A percentile compares a stretch with the other conserved stretches of the same genome.
Conservation (phyloP, 1,140 invertebrate genomes). For the Apis cerana region DNA sequence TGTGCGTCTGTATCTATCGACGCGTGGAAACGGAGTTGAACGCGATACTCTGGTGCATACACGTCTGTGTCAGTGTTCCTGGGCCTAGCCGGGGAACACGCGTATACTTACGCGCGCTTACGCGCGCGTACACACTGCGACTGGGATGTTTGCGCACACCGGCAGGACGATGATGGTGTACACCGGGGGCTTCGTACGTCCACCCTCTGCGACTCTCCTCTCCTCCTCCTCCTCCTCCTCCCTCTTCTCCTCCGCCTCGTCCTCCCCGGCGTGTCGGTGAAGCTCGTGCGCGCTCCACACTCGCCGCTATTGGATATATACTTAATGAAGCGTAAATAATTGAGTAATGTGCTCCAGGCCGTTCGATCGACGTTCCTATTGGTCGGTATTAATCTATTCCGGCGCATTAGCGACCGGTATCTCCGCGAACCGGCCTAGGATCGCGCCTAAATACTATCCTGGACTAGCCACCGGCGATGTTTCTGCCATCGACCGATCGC, state of each 20-base stretch:
- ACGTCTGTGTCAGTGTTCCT: slow-evolving; percentile 41
- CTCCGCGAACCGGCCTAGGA: slow-evolving; percentile 70
- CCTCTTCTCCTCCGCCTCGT: slow-evolving; percentile 40
- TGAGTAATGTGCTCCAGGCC: slow-evolving; percentile 81
- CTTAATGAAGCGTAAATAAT: slow-evolving; percentile 83
- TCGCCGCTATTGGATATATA: slow-evolving; percentile 81
- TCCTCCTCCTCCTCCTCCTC: slow-evolving; percentile 38
- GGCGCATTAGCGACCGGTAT: slow-evolving; percentile 79
- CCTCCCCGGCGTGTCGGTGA: slow-evolving; percentile 60
- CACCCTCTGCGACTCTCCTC: slow-evolving; percentile 40
- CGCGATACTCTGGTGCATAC: slow-evolving; percentile 18
- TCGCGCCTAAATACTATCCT: slow-evolving; percentile 52
- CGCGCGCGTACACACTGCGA: slow-evolving; percentile 21
- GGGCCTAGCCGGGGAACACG: background rate
- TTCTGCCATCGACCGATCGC: slow-evolving; percentile 41
- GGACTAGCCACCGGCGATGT: slow-evolving; percentile 46
- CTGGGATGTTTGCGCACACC: slow-evolving; percentile 26
- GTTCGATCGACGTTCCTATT: slow-evolving; percentile 81
- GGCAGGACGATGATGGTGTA: background rate
- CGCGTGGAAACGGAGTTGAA: slow-evolving; percentile 30
- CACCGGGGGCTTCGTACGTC: slow-evolving; percentile 18
- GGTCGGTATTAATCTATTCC: slow-evolving; percentile 82
- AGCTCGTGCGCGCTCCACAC: slow-evolving; percentile 72
- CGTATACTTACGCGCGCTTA: slow-evolving; percentile 19
- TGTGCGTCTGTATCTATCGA: slow-evolving; percentile 13